Evolutionary conservation across 2,797 vertebrate species (phyloP).

Genomic region (Microctenopoma stevenorrisi): DNA sequence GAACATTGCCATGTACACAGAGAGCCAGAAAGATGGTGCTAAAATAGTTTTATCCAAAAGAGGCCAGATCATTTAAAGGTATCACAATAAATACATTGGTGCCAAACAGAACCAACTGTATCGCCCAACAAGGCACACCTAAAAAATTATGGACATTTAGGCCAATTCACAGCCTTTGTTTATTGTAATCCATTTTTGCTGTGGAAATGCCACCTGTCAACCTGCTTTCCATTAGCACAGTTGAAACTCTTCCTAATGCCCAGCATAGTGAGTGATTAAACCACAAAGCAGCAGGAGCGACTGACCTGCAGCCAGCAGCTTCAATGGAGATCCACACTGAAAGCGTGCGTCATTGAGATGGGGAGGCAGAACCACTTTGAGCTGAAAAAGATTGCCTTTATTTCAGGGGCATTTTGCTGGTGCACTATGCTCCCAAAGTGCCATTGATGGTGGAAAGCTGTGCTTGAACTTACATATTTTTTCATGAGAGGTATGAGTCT

Average conservation of each 20-base stretch:
- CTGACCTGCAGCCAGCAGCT: conserved; percentile 34
- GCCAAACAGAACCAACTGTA: neutral
- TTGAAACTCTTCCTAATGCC: conserved; percentile 17
- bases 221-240: conserved; percentile 33
- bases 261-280: conserved; percentile 49
- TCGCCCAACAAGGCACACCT: neutral
- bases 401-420: conserved; percentile 25
- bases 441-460: neutral
- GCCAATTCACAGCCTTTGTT: conserved; percentile 12
- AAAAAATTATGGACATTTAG: conserved; percentile 14
- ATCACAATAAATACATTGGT: neutral
- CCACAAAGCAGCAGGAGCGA: conserved; percentile 13
- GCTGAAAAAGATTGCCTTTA: conserved; percentile 9
- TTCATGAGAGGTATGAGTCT: neutral
- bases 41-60: conserved; percentile 20
- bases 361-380: neutral
- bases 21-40: conserved; percentile 20
- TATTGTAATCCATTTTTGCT: conserved; percentile 25
- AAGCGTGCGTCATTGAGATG: conserved; percentile 5
- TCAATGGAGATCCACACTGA: conserved; percentile 31
- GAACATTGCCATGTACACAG: conserved; percentile 4
- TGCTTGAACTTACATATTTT: neutral
- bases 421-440: conserved; percentile 1
- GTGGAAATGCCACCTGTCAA: conserved; percentile 31
- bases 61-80: conserved; percentile 8